Evolutionary conservation across 2,797 vertebrate genomes (phyloP), one percentile per base, ranked within the genome.

Genomic region (Erpetoichthys calabaricus): DNA sequence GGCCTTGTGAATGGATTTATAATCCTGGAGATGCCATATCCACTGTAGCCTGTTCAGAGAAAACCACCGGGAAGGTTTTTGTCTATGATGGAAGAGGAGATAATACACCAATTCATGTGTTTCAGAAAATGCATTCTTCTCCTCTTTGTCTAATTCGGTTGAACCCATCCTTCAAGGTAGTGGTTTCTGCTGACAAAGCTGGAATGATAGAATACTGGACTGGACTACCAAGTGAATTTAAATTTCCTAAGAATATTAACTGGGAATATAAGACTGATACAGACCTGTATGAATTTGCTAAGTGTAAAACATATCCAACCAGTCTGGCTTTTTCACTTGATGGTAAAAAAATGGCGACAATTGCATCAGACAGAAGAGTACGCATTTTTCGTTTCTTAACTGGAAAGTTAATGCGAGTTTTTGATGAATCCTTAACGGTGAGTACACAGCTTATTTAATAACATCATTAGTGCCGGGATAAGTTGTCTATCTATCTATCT

Each of bases 191-290:
- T 3, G 94, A 98, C 75, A 94, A 94, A 72, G 85, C 89, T 0
- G 94, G 96, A 45, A 99, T 99, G 94, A 77, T 99, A 5, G 96
- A 99, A 66, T 99, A 99, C 73, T 98, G 96, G 96, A 98, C 90
- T 2, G 94, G 96, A 25, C 89, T 93, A 57, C 84, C 84, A 4
- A 88, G 79, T 1, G 93, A 97, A 55, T 99, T 97, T 73, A 88
- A 68, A 69, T 99, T 98, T 66, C 96, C 94, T 5, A 90, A 78
- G 72, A 83, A 94, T 5, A 86, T 98, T 62, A 73, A 79, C 6
- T 99, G 96, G 96, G 85, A 93, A 62, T 98, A 88, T 75, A 99
- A 99, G 84, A 98, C 94, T 0, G 96, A 96, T 73, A 99, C 96
- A 0, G 94, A 99, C 75, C 81, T 99, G 56, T 99, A 98, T 58